Conservation (phyloP, 1,140 invertebrate genomes). For the Drosophila nebulosa region DNA sequence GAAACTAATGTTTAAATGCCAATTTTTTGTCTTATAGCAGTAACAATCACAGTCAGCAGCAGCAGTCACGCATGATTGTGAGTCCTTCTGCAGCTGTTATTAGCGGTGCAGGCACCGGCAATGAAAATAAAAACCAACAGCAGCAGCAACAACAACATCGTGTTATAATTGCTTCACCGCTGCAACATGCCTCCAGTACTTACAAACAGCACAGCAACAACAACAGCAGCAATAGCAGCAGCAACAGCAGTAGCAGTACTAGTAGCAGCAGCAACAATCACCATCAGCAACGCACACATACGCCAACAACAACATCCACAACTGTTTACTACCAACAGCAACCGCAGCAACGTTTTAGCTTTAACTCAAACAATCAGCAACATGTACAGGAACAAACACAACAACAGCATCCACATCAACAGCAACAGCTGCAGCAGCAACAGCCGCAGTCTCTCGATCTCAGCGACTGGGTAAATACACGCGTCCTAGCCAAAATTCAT, state of each 20-base stretch:
- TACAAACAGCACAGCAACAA: conserved; percentile 51
- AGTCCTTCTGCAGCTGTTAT: conserved; percentile 34
- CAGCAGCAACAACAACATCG: conserved; percentile 55
- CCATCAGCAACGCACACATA: conserved; percentile 66
- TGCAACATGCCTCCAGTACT: conserved; percentile 59
- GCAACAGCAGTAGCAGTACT: conserved; percentile 29
- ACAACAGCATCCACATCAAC: conserved; percentile 47
- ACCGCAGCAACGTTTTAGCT: conserved; percentile 65
- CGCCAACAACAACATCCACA: conserved; percentile 47
- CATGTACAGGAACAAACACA: conserved; percentile 45
- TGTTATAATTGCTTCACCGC: conserved; percentile 67
- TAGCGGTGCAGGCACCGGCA: conserved; percentile 66
- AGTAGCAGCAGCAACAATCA: conserved; percentile 46
- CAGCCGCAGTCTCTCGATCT: conserved; percentile 85
- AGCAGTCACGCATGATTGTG: conserved; percentile 55
- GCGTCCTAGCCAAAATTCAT: conserved; percentile 92
- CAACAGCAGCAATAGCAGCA: conserved; percentile 35
- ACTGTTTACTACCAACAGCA: conserved; percentile 51
- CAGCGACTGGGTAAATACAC: conserved; percentile 94
- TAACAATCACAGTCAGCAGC: conserved; percentile 8
- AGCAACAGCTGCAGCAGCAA: conserved; percentile 76
- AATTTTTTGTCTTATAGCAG: conserved; percentile 63
- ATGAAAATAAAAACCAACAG: conserved; percentile 31
- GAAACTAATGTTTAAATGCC: no score
- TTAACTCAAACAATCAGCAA: conserved; percentile 70